A percentile compares a stretch with the other conserved stretches of the same genome.
Evolutionary conservation across 92 coral and sea anemone species (phyloP).

Genomic region (Pocillopora grandis): DNA sequence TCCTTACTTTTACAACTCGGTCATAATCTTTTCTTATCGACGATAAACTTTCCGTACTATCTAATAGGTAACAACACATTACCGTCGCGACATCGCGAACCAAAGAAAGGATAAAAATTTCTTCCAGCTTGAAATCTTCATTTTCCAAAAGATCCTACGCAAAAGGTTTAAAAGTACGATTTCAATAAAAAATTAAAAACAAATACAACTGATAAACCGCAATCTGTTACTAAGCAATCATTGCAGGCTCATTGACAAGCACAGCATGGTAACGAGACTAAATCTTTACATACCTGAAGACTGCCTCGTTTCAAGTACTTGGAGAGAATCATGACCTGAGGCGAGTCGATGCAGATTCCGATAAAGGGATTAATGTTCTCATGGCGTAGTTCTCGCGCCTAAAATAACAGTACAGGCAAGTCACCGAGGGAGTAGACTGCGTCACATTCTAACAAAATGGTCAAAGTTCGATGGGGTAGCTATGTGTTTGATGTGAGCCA

Average conservation of each 20-base stretch:
- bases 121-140: conserved; percentile 83
- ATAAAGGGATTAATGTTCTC: conserved; percentile 82
- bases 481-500: too few species aligned
- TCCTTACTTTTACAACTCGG: too few species aligned
- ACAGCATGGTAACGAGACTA: not conserved
- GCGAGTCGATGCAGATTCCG: conserved; percentile 83
- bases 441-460: too few species aligned
- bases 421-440: not conserved
- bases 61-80: not conserved
- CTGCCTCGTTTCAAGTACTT: conserved; percentile 83
- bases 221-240: not conserved
- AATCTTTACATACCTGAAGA: conserved; percentile 53
- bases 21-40: too few species aligned
- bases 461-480: too few species aligned
- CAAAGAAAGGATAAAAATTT: conserved; percentile 76
- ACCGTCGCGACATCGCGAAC: conserved; percentile 91
- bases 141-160: conserved; percentile 68
- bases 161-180: not conserved
- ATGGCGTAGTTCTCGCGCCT: conserved; percentile 87
- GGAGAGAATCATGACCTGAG: conserved; percentile 76
- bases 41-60: too few species aligned
- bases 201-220: not conserved
- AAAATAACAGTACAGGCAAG: not conserved
- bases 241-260: not conserved
- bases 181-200: too few species aligned